These are phyloP conservation scores for Exephanes ischioxanthus DNA, from an alignment of 2,888 invertebrate species.

Conservation along the genomic window DNA sequence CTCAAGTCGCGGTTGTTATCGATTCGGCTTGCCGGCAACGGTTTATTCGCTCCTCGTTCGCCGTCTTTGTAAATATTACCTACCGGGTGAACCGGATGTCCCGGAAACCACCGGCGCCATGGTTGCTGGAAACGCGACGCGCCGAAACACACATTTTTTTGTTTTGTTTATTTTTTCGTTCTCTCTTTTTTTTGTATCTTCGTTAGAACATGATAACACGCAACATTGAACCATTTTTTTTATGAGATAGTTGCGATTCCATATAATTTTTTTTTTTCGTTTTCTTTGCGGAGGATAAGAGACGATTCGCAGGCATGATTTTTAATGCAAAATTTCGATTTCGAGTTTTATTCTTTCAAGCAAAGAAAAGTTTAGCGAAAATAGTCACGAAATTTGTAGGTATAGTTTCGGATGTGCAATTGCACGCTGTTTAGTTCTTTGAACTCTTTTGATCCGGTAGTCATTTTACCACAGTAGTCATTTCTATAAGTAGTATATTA, in stretches of 20 bases:
- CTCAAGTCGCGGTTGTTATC: constrained; percentile 12
- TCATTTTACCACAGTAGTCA: not conserved
- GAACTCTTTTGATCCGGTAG: not conserved
- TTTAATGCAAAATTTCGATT: constrained; percentile 23
- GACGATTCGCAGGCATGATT: not conserved
- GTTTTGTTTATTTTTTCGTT: constrained; percentile 18
- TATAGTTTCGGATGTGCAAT: not conserved
- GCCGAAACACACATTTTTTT: constrained; percentile 16
- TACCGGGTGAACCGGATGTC: not conserved
- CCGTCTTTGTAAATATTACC: not conserved
- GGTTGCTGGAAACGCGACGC: not conserved
- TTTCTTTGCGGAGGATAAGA: not conserved
- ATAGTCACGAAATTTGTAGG: not conserved
- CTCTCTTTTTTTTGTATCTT: constrained; percentile 28
- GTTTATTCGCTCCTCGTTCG: not conserved
- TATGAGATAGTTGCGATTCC: not conserved
- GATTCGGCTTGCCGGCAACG: not conserved
- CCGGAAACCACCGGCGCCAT: not conserved
- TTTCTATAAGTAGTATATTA: not conserved
- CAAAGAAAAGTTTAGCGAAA: not conserved
- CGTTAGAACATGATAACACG: constrained; percentile 25
- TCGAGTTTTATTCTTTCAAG: not conserved
- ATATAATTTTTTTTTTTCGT: not conserved
- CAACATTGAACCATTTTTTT: constrained; percentile 31
- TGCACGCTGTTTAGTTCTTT: not conserved